These are phyloP conservation scores for Zoanthus gigantus DNA, from an alignment of 92 coral and sea anemone genomes.

Conservation along the genomic window DNA sequence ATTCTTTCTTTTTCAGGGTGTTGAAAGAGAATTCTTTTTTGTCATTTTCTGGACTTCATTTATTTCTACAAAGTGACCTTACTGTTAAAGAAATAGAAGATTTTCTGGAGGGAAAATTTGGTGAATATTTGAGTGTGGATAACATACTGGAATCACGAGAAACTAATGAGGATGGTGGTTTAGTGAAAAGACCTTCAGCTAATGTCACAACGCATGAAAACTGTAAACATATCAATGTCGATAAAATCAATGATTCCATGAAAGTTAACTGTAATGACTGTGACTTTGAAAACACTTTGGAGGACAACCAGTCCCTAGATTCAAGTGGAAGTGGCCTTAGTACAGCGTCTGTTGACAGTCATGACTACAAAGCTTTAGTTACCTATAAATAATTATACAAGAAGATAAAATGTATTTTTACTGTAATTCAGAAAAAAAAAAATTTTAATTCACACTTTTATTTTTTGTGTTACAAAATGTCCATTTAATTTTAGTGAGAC, in stretches of 20 bases:
- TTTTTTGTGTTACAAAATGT: no score
- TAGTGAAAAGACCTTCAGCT: conserved; percentile 22
- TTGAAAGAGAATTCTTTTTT: conserved; percentile 71
- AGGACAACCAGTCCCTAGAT: conserved; percentile 17
- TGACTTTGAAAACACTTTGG: conserved; percentile 6
- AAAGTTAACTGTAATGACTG: conserved; percentile 22
- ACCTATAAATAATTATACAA: not conserved
- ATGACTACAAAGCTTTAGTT: conserved; percentile 39
- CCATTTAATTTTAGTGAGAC: no score
- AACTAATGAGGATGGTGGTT: conserved; percentile 34
- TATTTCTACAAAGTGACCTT: conserved; percentile 93
- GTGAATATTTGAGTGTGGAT: conserved; percentile 77
- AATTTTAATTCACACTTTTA: no score
- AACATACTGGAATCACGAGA: conserved; percentile 68
- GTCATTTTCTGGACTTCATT: conserved; percentile 92
- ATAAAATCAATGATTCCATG: not conserved
- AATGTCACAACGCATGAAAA: conserved; percentile 2
- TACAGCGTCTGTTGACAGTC: conserved; percentile 28
- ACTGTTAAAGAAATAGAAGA: conserved; percentile 79
- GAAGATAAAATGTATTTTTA: not conserved
- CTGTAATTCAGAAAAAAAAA: no score
- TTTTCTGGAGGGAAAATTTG: conserved; percentile 84
- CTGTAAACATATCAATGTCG: conserved; percentile 10
- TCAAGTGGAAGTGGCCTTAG: conserved; percentile 37
- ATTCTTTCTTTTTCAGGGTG: conserved; percentile 69